phyloP scores from a whole-genome alignment of 2,888 invertebrate species.

The Pyrgus malvae region DNA sequence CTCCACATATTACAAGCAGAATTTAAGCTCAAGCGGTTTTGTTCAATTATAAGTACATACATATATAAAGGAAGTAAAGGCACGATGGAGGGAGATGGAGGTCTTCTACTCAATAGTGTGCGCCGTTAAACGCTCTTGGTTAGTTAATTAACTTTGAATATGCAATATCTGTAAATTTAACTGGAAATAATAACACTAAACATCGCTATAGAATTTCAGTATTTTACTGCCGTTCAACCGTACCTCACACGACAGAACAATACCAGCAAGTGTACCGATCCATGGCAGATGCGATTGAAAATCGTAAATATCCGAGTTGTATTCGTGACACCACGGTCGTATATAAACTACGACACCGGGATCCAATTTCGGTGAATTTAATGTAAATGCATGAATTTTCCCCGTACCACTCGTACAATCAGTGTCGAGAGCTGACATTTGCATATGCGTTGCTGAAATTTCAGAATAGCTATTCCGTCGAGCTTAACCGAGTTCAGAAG shows the following conservation, averaged over 20 bases:
- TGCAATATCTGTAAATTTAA: no score
- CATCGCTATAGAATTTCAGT: no score
- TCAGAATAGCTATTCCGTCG: conserved; percentile 72
- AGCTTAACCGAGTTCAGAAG: conserved; percentile 77
- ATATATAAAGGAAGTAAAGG: no score
- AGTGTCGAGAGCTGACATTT: conserved; percentile 80
- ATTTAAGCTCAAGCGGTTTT: no score
- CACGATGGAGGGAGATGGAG: no score
- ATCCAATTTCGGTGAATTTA: conserved; percentile 78
- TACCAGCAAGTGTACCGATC: conserved; percentile 27
- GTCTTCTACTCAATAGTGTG: no score
- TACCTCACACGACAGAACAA: background rate
- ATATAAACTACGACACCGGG: conserved; percentile 68
- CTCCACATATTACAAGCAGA: no score
- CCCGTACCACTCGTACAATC: conserved; percentile 78
- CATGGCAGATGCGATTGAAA: conserved; percentile 68
- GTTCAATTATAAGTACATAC: no score
- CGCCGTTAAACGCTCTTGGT: no score
- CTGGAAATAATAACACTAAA: no score
- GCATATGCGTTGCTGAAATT: conserved; percentile 79
- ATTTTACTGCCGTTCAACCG: no score
- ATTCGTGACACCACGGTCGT: conserved; percentile 63
- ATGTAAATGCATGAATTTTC: conserved; percentile 81
- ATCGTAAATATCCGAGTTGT: conserved; percentile 68
- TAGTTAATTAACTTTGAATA: no score